Conservation (phyloP, 1,140 invertebrate genomes). For the Magallana gigas region DNA sequence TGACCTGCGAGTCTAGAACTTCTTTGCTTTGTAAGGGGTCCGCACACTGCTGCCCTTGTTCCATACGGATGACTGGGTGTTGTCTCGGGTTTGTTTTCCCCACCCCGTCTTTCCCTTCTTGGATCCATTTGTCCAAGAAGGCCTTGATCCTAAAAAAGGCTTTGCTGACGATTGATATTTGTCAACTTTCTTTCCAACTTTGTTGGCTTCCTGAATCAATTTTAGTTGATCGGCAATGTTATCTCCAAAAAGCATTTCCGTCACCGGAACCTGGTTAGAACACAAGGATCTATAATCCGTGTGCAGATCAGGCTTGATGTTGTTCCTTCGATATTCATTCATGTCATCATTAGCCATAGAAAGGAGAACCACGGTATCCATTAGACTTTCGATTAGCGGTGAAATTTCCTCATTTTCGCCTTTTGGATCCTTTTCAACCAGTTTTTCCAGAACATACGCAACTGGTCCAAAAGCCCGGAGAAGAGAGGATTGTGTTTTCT, state of each 20-base stretch:
- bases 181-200: neutral
- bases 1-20: neutral
- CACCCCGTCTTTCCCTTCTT: neutral
- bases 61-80: neutral
- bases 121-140: conserved; percentile 4
- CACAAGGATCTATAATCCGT: conserved; percentile 14
- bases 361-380: neutral
- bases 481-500: neutral
- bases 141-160: neutral
- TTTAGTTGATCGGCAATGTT: conserved; percentile 35
- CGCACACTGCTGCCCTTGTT: neutral
- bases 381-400: neutral
- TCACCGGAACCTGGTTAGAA: conserved; percentile 22
- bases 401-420: neutral
- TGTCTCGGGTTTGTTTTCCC: conserved; percentile 4
- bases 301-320: neutral
- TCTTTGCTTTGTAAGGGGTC: neutral
- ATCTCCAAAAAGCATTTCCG: conserved; percentile 36
- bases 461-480: neutral
- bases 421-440: conserved; percentile 15
- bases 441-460: neutral
- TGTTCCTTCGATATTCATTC: conserved; percentile 15
- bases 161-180: neutral
- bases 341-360: conserved; percentile 30
- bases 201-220: conserved; percentile 16